Conservation (phyloP, 2,888 invertebrate species). For the Actias luna region DNA sequence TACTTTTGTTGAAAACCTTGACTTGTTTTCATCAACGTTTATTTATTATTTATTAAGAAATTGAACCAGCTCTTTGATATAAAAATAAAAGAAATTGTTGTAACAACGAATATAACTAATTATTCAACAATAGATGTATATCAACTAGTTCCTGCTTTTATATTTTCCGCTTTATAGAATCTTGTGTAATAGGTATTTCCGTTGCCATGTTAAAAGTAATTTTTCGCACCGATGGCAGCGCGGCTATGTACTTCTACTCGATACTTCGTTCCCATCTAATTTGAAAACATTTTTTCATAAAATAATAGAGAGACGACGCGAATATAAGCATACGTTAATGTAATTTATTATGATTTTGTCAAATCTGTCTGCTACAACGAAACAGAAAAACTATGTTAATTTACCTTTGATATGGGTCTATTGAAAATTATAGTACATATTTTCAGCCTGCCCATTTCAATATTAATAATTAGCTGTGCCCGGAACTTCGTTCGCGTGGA, state of each 20-base stretch:
- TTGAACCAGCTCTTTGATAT: too few relatives aligned
- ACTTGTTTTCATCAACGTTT: too few relatives aligned
- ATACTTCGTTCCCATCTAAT: neutral
- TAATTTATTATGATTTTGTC: neutral
- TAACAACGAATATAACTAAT: neutral
- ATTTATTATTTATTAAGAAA: too few relatives aligned
- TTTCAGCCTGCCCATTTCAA: too few relatives aligned
- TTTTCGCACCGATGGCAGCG: neutral
- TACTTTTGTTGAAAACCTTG: too few relatives aligned
- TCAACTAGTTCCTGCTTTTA: neutral
- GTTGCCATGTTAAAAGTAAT: conserved; percentile 1
- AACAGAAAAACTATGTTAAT: too few relatives aligned
- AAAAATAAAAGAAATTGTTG: neutral
- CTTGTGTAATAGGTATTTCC: neutral
- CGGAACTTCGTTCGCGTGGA: too few relatives aligned
- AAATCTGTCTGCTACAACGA: too few relatives aligned
- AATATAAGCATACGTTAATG: neutral
- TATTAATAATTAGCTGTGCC: too few relatives aligned
- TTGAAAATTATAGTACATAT: too few relatives aligned
- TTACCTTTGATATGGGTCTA: too few relatives aligned
- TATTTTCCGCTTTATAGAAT: neutral
- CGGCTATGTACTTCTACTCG: neutral
- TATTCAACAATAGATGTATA: neutral
- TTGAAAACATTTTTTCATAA: neutral
- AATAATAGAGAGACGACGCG: neutral